Base-by-base conservation (phyloP, 1,140 invertebrate genomes). In the Halyomorpha halys region DNA sequence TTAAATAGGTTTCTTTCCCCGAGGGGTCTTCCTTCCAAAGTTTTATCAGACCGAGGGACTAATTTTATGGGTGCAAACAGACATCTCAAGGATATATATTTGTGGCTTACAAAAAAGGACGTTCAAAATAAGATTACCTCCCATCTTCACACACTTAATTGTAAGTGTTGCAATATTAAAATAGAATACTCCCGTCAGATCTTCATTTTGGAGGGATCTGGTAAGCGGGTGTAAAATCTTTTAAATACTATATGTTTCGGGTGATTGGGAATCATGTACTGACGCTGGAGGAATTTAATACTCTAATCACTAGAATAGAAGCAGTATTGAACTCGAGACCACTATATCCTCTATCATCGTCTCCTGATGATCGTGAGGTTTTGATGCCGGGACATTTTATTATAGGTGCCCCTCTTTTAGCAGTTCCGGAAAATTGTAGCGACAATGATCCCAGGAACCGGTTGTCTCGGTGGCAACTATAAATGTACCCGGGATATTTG, bases 161-260 rank as follows among this genome's bases (percentile, higher is more conserved):
- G 8, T 11, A 16, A 44, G 16, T 79, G 76, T n/a, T n/a, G n/a
- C n/a, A n/a, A n/a, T n/a, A n/a, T n/a, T n/a, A n/a, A 75, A 62
- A 74, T 45, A 76, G 78, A 63, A 76, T 74, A 63, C 76, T 76
- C 0, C 72, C 76, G 19, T 18, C 53, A 14, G 70, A 72, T 14
- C 71, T 74, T 3, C 73, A 77, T 69, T 74, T 78, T 62, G 76
- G 76, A 16, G 76, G 74, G n/a, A 27, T 76, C 19, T 76, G 74
- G 70, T 76, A 79, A 68, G 68, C 71, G 2, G 72, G 67, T 0
- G 71, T 79, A 0, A 75, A 74, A 68, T 68, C 67, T 16, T 67
- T 72, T 11, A 78, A 78, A 65, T 67, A 68, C 47, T 74, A 75
- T 64, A 63, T 76, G 5, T 62, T 64, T 18, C 64, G 72, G 11